phyloP scores from a whole-genome alignment of 2,113 vertebrate species.

The Triplophysa siluroides region DNA sequence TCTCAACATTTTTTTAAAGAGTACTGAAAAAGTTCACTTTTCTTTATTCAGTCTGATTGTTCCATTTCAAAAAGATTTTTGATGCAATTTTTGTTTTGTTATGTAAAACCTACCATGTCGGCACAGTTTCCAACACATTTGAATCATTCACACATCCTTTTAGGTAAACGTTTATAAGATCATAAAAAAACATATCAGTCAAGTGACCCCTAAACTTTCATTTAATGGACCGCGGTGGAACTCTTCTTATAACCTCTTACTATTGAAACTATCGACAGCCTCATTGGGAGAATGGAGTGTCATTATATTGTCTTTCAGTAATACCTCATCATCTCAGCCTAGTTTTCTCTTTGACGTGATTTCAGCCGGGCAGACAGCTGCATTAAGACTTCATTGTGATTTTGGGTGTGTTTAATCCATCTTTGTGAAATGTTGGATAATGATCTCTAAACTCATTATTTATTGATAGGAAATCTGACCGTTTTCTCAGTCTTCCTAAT shows the following conservation, averaged over 20 bases:
- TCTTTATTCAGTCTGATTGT: no score
- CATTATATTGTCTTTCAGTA: not conserved
- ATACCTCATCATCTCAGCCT: not conserved
- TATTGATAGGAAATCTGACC: constrained; percentile 62
- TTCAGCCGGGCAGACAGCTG: constrained; percentile 23
- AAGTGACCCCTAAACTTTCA: no score
- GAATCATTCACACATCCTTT: no score
- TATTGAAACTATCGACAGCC: not conserved
- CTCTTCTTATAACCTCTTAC: not conserved
- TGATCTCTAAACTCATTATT: constrained; percentile 58
- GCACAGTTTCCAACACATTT: no score
- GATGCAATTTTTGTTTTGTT: no score
- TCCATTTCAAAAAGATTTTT: no score
- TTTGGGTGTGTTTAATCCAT: constrained; percentile 38
- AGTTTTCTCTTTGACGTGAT: not conserved
- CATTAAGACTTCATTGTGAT: constrained; percentile 42
- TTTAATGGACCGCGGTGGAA: no score
- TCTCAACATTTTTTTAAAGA: no score
- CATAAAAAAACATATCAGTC: no score
- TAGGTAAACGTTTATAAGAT: no score
- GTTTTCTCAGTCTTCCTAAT: constrained; percentile 62
- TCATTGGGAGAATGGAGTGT: constrained; percentile 17
- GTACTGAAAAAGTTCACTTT: no score
- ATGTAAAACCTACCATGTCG: no score
- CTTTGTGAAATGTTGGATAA: constrained; percentile 50